phyloP scores from a whole-genome alignment of 2,888 invertebrate species.

The Axea sp. region DNA sequence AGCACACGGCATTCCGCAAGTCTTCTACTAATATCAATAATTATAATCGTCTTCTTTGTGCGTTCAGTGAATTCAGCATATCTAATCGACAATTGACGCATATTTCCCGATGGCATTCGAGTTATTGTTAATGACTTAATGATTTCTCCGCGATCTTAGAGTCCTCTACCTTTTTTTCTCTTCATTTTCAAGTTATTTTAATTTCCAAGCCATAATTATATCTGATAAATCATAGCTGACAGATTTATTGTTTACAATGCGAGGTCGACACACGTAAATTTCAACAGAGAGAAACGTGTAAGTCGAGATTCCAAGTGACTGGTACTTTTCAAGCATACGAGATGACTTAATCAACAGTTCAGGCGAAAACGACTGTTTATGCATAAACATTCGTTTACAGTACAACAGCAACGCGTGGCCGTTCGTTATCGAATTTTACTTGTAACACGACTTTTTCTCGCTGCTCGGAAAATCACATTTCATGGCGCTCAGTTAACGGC shows the following conservation, averaged over 20 bases:
- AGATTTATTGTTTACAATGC: constrained; percentile 63
- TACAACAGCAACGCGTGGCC: no score
- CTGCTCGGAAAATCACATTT: no score
- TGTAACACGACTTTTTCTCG: no score
- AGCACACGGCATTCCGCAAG: constrained; percentile 9
- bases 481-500: no score
- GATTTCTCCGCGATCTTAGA: constrained; percentile 62
- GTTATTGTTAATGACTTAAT: constrained; percentile 64
- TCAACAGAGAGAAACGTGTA: constrained; percentile 37
- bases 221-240: constrained; percentile 62
- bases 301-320: constrained; percentile 43
- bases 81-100: constrained; percentile 63
- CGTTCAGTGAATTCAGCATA: constrained; percentile 18
- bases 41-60: constrained; percentile 44
- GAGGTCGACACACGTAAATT: constrained; percentile 53
- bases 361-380: constrained; percentile 29
- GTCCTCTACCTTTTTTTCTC: constrained; percentile 49
- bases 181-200: constrained; percentile 45
- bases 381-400: constrained; percentile 33
- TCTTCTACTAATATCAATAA: constrained; percentile 30
- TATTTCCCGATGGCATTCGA: constrained; percentile 47
- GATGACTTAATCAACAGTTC: constrained; percentile 55
- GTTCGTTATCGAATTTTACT: background rate
- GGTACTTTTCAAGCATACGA: constrained; percentile 42
- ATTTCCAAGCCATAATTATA: constrained; percentile 66